Evolutionary conservation across 2,797 vertebrate genomes (phyloP).

Genomic region (Cossypha caffra): DNA sequence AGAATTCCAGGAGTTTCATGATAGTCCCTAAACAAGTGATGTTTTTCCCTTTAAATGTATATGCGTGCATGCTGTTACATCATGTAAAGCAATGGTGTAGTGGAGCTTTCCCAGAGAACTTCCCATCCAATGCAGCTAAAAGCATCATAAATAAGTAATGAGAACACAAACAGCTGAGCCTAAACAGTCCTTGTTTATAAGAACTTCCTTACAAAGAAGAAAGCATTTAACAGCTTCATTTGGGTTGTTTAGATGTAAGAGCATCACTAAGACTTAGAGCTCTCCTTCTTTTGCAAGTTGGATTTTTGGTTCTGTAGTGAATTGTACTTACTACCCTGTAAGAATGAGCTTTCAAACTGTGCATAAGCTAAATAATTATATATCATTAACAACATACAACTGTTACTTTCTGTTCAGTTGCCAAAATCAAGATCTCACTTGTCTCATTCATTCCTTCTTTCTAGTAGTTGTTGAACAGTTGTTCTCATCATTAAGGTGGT

Average conservation of each 20-base stretch:
- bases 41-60: background rate
- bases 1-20: background rate
- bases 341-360: background rate
- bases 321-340: background rate
- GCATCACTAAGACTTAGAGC: background rate
- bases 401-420: background rate
- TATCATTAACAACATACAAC: background rate
- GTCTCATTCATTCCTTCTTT: background rate
- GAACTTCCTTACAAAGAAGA: background rate
- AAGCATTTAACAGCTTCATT: background rate
- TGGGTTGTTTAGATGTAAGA: background rate
- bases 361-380: background rate
- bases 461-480: background rate
- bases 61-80: rapidly evolving
- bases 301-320: background rate
- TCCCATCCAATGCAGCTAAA: background rate
- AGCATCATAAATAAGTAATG: background rate
- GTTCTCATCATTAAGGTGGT: background rate
- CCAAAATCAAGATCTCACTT: background rate
- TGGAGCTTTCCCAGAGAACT: background rate
- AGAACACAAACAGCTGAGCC: background rate
- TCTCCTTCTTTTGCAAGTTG: background rate
- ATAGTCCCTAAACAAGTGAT: background rate
- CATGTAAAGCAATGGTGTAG: background rate
- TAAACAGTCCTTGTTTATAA: background rate